Conservation (phyloP, 2,888 invertebrate species). For the Leptopilina drosophilae region DNA sequence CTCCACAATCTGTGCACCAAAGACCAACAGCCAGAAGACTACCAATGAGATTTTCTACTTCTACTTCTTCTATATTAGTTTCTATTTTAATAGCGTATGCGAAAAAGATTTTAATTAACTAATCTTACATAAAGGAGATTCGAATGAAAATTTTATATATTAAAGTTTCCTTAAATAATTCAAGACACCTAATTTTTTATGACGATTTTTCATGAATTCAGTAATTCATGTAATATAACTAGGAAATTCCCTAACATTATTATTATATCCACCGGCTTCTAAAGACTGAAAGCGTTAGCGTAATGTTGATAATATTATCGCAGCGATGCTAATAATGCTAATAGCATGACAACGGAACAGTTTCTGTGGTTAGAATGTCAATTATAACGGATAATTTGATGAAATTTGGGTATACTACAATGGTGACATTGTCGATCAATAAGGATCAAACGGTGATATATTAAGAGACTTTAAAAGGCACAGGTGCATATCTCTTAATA, state of each 20-base stretch:
- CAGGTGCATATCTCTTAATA: neutral
- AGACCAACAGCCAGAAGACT: too few relatives aligned
- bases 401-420: conserved; percentile 5
- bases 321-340: conserved; percentile 16
- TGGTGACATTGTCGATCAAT: neutral
- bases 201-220: neutral
- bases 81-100: too few relatives aligned
- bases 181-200: too few relatives aligned
- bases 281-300: conserved; percentile 45
- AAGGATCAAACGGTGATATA: neutral
- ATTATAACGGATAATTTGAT: conserved; percentile 32
- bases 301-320: conserved; percentile 34
- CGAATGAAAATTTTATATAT: too few relatives aligned
- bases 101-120: too few relatives aligned
- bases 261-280: conserved; percentile 48
- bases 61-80: too few relatives aligned
- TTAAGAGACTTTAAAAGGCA: neutral
- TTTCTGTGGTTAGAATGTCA: conserved; percentile 20
- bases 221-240: conserved; percentile 15
- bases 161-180: too few relatives aligned
- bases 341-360: neutral
- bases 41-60: too few relatives aligned
- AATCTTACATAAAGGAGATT: too few relatives aligned
- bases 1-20: too few relatives aligned
- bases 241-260: conserved; percentile 18